These are phyloP conservation scores for Nomada hirtipes DNA, from an alignment of 2,888 invertebrate genomes.

Conservation along the genomic window DNA sequence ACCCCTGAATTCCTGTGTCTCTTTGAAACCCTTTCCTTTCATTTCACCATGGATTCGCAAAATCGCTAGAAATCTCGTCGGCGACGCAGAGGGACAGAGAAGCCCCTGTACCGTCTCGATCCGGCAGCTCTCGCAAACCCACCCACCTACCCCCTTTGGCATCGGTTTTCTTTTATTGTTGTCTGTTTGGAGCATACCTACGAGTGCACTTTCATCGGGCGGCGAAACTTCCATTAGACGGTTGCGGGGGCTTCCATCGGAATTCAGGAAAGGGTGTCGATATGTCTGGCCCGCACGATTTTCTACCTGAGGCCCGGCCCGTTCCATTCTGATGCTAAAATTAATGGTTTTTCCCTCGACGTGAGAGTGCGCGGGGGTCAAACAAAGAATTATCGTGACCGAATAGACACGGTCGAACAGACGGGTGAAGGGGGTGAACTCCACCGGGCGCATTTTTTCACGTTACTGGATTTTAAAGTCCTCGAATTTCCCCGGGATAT, in stretches of 20 bases:
- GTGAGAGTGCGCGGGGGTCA: slow-evolving; percentile 68
- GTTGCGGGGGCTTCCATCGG: slow-evolving; percentile 65
- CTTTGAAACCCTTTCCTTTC: not conserved
- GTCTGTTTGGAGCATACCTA: slow-evolving; percentile 63
- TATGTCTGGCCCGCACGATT: slow-evolving; percentile 70
- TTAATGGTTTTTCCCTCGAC: slow-evolving; percentile 68
- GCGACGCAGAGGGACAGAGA: not conserved
- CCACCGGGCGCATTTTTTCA: slow-evolving; percentile 67
- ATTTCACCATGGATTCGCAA: not conserved
- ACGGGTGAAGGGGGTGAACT: slow-evolving; percentile 1
- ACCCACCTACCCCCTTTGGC: slow-evolving; percentile 1
- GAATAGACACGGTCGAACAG: not conserved
- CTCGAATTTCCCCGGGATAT: slow-evolving; percentile 60
- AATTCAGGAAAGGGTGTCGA: slow-evolving; percentile 72
- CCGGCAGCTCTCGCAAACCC: not conserved
- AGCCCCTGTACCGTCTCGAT: slow-evolving; percentile 9
- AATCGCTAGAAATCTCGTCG: slow-evolving; percentile 2
- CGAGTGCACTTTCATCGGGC: slow-evolving; percentile 65
- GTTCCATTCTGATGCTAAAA: slow-evolving; percentile 68
- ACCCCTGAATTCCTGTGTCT: not conserved
- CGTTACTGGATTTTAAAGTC: slow-evolving; percentile 63
- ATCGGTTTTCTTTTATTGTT: slow-evolving; percentile 66
- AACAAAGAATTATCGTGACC: slow-evolving; percentile 71
- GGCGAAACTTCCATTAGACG: slow-evolving; percentile 71
- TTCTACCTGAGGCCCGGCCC: slow-evolving; percentile 66